Base-by-base conservation (phyloP, 2,797 vertebrate species). In the Galagoides demidoff region DNA sequence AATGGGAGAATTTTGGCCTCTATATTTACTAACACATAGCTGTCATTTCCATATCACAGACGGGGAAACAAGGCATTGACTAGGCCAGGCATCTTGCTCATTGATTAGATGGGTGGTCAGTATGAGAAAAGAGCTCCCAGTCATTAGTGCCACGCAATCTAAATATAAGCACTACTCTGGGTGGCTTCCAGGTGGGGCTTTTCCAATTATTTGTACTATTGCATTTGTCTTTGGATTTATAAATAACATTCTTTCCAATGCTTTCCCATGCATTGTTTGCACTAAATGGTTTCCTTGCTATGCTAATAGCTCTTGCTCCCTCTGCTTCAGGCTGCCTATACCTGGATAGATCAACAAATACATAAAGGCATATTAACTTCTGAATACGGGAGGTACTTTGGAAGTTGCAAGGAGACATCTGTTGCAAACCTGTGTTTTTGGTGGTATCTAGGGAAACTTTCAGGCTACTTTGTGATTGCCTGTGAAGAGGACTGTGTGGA, bases 381-480 rank as follows among this genome's bases (percentile, higher is more conserved):
- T 86, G 84, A 68, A 89, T n/a, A 5, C 63, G 76, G 57, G 6
- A 61, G 77, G 43, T 94, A 1, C 57, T 89, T 66, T 96, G 39
- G 89, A 94, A 57, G 73, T 94, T 95, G 52, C 25, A 23, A 2
- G 12, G 89, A 95, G 79, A 81, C 84, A 82, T 92, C 71, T 96
- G 88, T 64, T 94, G 25, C 81, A 92, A 94, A 79, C 68, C 64
- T 86, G 77, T 85, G n/a, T 63, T 95, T 96, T 85, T 22, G 43
- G 57, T 81, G n/a, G 79, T 95, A 63, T 94, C 39, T 43, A 85
- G 79, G 84, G 81, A 81, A 84, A 84, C 89, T 96, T 92, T 85
- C 43, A 31, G 93, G 71, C 89, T 78, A 49, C 71, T 86, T 82
- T 73, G 64, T 84, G 95, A 92, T 31, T 20, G 57, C 92, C 52